phyloP scores from a whole-genome alignment of 2,113 vertebrate genomes.

The Odontophorus gujanensis region DNA sequence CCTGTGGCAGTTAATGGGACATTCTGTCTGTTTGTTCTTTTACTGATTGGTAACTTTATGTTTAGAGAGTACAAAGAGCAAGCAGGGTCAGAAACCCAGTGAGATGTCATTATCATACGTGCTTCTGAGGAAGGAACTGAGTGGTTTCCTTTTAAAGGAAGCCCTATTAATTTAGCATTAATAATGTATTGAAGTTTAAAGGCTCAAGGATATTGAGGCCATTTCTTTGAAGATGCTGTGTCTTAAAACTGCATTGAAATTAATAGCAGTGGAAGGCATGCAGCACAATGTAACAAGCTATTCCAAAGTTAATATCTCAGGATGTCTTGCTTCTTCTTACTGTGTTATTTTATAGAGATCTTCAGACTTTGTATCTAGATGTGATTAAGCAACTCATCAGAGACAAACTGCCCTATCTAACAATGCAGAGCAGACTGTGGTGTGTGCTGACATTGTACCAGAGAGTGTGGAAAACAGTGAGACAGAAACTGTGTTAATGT shows the following conservation, averaged over 20 bases:
- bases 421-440: background rate
- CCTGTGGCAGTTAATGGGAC: background rate
- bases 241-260: background rate
- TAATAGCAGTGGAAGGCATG: background rate
- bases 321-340: background rate
- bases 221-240: constrained; percentile 47
- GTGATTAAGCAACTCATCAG: background rate
- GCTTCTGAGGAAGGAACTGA: constrained; percentile 52
- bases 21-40: background rate
- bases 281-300: background rate
- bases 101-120: background rate
- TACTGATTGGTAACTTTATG: background rate
- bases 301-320: background rate
- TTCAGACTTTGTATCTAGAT: background rate
- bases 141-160: constrained; percentile 61
- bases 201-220: constrained; percentile 41
- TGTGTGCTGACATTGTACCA: background rate
- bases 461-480: background rate
- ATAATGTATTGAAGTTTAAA: constrained; percentile 56
- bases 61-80: background rate
- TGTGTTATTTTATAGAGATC: background rate
- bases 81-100: background rate
- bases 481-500: background rate
- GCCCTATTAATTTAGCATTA: constrained; percentile 63
- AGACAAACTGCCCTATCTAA: background rate